These are phyloP conservation scores for Tenthredo scrophulariae DNA, from an alignment of 2,888 invertebrate species.

Conservation along the genomic window DNA sequence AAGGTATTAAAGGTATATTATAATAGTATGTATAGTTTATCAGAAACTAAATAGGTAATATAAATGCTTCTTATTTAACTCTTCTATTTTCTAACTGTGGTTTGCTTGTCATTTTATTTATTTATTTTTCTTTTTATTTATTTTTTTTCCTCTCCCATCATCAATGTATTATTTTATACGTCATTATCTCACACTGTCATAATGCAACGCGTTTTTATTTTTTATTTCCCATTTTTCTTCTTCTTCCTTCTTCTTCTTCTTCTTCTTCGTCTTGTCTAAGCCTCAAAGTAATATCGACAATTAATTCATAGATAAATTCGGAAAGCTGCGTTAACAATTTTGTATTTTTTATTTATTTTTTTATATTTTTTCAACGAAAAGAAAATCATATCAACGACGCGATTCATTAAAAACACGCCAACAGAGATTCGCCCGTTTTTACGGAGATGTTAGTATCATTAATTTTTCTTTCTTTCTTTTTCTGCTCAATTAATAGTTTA, in stretches of 20 bases:
- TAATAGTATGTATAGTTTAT: not conserved
- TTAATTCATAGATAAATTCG: not conserved
- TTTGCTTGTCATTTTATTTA: not conserved
- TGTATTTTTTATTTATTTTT: not conserved
- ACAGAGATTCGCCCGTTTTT: not conserved
- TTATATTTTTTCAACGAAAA: not conserved
- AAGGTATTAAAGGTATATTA: not conserved
- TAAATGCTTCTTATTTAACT: not conserved
- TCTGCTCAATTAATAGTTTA: not conserved
- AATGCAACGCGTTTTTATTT: not conserved
- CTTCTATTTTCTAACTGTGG: not conserved
- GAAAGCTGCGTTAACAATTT: not conserved
- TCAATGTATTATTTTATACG: not conserved
- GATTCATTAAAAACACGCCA: no score
- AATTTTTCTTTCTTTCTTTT: not conserved
- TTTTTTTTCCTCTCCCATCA: no score
- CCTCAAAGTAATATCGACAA: not conserved
- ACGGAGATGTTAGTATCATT: not conserved
- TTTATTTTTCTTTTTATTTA: not conserved
- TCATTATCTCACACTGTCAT: not conserved
- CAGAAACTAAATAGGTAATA: conserved; percentile 19
- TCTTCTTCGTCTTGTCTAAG: not conserved
- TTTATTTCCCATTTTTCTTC: not conserved
- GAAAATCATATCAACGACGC: not conserved
- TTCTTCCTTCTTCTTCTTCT: no score